phyloP scores from a whole-genome alignment of 2,797 vertebrate species.

The Lithobates pipiens region DNA sequence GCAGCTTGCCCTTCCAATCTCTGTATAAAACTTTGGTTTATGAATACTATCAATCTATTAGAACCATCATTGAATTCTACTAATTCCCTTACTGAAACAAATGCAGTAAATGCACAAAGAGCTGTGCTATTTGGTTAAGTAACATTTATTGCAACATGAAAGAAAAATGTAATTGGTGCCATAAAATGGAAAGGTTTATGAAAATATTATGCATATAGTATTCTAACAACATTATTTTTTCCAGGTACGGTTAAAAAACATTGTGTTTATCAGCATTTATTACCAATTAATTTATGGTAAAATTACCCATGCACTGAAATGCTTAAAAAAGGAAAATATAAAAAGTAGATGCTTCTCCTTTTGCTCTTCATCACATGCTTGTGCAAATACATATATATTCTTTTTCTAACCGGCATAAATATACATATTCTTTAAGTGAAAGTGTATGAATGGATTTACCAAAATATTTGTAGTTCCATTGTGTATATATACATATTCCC shows the following conservation, averaged over 20 bases:
- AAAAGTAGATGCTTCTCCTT: not conserved
- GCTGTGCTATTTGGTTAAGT: constrained; percentile 39
- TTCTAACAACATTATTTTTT: constrained; percentile 39
- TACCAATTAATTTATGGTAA: constrained; percentile 15
- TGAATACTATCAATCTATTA: constrained; percentile 45
- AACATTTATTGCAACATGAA: constrained; percentile 57
- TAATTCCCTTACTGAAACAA: constrained; percentile 41
- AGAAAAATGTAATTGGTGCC: constrained; percentile 52
- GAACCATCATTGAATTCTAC: constrained; percentile 14
- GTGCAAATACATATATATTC: not conserved
- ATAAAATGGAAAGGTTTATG: constrained; percentile 53
- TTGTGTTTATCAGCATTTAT: constrained; percentile 12
- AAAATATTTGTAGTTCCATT: too few species aligned
- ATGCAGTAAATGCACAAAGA: constrained; percentile 48
- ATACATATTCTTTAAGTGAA: too few species aligned
- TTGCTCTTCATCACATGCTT: not conserved
- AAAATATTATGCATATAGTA: constrained; percentile 46
- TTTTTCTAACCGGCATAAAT: not conserved
- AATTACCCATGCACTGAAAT: not conserved
- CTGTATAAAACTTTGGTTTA: constrained; percentile 17
- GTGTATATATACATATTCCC: too few species aligned
- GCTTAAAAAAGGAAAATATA: not conserved
- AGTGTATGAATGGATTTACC: too few species aligned
- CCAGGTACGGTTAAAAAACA: constrained; percentile 26
- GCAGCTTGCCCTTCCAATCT: constrained; percentile 1